Conservation (phyloP, 2,113 vertebrate species). For the Alaudala cheleensis region DNA sequence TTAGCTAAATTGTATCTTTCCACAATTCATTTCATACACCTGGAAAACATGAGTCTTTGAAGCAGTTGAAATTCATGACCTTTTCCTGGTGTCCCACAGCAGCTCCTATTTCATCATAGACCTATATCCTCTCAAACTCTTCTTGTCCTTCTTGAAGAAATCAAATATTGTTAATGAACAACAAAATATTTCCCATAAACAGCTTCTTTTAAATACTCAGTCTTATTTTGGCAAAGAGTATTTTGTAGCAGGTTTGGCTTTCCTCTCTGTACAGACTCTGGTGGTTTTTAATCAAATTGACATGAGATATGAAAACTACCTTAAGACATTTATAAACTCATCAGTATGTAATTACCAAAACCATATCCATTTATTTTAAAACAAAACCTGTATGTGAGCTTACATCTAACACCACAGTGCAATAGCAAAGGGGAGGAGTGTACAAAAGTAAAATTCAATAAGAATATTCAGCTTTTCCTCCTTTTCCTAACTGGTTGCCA, state of each 20-base stretch:
- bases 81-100: accelerated
- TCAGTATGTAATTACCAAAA: background rate
- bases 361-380: background rate
- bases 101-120: background rate
- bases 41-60: background rate
- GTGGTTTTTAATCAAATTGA: background rate
- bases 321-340: background rate
- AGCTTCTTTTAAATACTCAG: background rate
- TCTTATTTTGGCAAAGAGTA: background rate
- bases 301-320: background rate
- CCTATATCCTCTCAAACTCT: background rate
- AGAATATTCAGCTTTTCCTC: background rate
- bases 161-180: background rate
- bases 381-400: background rate
- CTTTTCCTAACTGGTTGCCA: background rate
- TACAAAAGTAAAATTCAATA: background rate
- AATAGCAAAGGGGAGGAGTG: background rate
- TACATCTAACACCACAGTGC: background rate
- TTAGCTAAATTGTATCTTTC: background rate
- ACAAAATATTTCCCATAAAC: background rate
- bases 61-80: background rate
- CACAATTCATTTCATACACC: background rate
- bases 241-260: background rate
- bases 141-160: background rate
- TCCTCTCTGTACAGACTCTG: background rate